Evolutionary conservation across 1,140 invertebrate species (phyloP).

Genomic region (Stegodyphus dumicola): DNA sequence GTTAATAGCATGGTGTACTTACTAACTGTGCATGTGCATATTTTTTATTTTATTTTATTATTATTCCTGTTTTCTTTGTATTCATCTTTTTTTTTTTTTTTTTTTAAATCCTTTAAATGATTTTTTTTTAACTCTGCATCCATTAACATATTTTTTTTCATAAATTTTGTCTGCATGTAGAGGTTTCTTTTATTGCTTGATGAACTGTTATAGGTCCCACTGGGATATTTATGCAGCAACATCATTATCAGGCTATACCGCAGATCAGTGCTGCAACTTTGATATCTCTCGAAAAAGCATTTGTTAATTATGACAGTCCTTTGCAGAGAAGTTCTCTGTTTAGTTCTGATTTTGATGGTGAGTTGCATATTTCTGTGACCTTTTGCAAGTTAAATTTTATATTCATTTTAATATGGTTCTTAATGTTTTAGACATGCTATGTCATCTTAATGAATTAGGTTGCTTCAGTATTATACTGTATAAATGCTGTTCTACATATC

Average conservation of each 20-base stretch:
- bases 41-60: too few relatives aligned
- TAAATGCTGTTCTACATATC: too few relatives aligned
- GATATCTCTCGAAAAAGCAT: conserved; percentile 43
- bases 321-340: conserved; percentile 38
- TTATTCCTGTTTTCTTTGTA: too few relatives aligned
- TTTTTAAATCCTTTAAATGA: too few relatives aligned
- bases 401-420: too few relatives aligned
- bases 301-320: conserved; percentile 16
- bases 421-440: too few relatives aligned
- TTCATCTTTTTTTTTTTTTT: too few relatives aligned
- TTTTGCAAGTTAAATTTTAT: too few relatives aligned
- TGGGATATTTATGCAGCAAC: conserved; percentile 89
- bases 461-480: too few relatives aligned
- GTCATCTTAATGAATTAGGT: too few relatives aligned
- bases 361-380: neutral
- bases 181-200: too few relatives aligned
- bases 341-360: conserved; percentile 54
- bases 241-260: conserved; percentile 82
- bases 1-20: neutral
- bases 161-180: neutral
- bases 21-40: neutral
- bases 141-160: neutral
- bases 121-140: neutral
- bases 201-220: conserved; percentile 76
- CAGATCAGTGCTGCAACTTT: conserved; percentile 63